A percentile compares a stretch with the other conserved stretches of the same genome.
Conservation (phyloP, 2,797 vertebrate genomes). For the Clarias platycephalus region DNA sequence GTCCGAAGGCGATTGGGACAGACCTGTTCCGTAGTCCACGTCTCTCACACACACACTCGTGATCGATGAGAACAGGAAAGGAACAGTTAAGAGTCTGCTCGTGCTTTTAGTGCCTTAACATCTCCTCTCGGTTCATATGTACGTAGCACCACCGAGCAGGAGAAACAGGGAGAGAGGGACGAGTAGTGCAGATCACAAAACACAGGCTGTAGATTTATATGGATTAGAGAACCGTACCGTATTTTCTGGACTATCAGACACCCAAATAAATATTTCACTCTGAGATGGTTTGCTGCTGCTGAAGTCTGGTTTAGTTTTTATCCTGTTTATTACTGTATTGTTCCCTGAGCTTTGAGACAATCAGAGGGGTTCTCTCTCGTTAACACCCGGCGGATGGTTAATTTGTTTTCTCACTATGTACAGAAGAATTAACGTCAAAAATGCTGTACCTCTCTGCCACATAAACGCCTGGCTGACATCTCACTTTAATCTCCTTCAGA, state of each 20-base stretch:
- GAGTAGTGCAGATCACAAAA: constrained; percentile 4
- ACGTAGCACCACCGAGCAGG: constrained; percentile 19
- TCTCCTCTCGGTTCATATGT: background rate
- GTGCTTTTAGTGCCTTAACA: background rate
- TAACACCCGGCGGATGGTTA: background rate
- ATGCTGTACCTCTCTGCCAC: background rate
- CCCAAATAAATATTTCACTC: background rate
- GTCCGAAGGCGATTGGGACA: background rate
- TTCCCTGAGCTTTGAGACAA: background rate
- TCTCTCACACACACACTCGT: background rate
- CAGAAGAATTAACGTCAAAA: background rate
- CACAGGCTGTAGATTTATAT: background rate
- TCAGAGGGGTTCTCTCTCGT: background rate
- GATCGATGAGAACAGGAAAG: background rate
- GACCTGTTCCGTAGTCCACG: background rate
- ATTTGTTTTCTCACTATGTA: background rate
- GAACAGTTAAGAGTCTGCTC: background rate
- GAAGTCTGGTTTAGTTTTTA: background rate
- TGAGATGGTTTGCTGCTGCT: background rate
- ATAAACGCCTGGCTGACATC: background rate
- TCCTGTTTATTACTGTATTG: background rate
- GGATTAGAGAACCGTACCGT: background rate
- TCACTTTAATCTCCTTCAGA: background rate
- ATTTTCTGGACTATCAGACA: constrained; percentile 11
- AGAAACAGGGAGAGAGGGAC: background rate